A percentile compares a stretch with the other conserved stretches of the same genome.
These are phyloP conservation scores for Vulpes ferrilata DNA, from an alignment of 2,113 vertebrate genomes.

Conservation along the genomic window DNA sequence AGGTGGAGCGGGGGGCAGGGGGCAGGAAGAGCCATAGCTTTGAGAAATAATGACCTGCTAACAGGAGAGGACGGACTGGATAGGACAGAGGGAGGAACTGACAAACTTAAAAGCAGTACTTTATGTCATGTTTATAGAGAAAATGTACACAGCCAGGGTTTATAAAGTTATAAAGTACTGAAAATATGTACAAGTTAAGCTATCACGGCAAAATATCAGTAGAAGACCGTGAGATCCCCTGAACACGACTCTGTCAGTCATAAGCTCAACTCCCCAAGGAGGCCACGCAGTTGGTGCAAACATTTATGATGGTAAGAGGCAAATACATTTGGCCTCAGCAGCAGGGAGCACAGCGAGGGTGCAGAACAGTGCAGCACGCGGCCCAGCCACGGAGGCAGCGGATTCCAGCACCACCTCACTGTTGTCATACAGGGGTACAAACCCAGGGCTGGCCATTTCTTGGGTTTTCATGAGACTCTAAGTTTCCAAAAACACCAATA, in stretches of 20 bases:
- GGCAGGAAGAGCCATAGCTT: neutral
- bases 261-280: neutral
- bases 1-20: neutral
- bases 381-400: neutral
- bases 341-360: neutral
- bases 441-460: neutral
- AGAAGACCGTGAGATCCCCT: neutral
- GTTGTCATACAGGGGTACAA: neutral
- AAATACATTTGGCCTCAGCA: neutral
- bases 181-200: constrained; percentile 18
- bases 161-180: neutral
- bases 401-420: neutral
- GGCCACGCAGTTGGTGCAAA: neutral
- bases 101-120: neutral
- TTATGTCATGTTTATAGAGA: neutral
- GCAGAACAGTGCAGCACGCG: neutral
- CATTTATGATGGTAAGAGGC: neutral
- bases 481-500: neutral
- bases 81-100: neutral
- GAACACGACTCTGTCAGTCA: neutral
- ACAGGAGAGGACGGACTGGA: neutral
- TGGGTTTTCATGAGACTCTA: constrained; percentile 38
- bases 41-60: neutral
- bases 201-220: neutral
- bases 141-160: neutral